These are phyloP conservation scores for Corythoichthys haematopterus DNA, from an alignment of 2,113 vertebrate species.

Conservation along the genomic window DNA sequence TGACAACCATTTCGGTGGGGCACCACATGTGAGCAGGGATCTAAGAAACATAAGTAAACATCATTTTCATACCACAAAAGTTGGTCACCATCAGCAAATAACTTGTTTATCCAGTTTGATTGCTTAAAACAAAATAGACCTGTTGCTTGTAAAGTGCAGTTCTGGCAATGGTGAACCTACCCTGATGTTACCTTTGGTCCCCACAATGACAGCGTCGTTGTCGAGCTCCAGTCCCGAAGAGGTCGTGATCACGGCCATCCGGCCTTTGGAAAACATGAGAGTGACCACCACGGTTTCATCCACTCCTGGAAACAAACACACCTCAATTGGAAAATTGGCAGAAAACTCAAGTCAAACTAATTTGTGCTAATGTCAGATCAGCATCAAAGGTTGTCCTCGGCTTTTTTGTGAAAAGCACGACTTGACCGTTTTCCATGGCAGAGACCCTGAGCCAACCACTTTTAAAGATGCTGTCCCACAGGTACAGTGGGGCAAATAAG, in stretches of 20 bases:
- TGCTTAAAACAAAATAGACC: not conserved
- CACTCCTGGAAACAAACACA: conserved; percentile 57
- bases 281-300: conserved; percentile 71
- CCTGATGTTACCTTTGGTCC: conserved; percentile 75
- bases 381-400: no score
- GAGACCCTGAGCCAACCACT: no score
- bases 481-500: no score
- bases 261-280: conserved; percentile 69
- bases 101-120: not conserved
- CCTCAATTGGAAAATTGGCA: not conserved
- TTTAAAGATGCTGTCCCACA: no score
- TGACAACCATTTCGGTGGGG: conserved; percentile 72
- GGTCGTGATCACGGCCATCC: conserved; percentile 68
- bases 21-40: conserved; percentile 72
- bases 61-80: not conserved
- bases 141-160: not conserved
- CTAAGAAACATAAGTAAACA: conserved; percentile 46
- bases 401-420: no score
- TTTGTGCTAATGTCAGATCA: not conserved
- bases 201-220: conserved; percentile 67
- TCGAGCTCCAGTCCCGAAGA: conserved; percentile 49
- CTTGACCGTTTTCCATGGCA: no score
- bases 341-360: not conserved
- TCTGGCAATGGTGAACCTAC: conserved; percentile 46
- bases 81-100: not conserved